phyloP scores from a whole-genome alignment of 2,888 invertebrate species.

The Nebria salina region DNA sequence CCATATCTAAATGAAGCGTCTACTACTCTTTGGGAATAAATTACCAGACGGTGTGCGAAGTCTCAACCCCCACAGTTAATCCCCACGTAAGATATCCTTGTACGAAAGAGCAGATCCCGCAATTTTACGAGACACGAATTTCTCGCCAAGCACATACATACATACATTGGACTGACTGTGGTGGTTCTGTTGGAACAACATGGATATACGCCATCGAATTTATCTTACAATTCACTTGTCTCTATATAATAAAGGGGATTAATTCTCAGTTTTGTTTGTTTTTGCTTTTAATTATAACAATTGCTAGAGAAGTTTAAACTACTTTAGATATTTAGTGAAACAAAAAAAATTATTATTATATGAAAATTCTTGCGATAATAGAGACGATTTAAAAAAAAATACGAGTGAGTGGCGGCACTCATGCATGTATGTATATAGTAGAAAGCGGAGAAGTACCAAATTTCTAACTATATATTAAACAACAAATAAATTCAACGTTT shows the following conservation, averaged over 20 bases:
- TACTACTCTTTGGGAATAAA: constrained; percentile 38
- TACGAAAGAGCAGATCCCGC: constrained; percentile 16
- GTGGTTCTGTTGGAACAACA: not conserved
- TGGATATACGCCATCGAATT: not conserved
- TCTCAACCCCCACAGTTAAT: constrained; percentile 3
- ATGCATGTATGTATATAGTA: too few relatives aligned
- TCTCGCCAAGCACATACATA: not conserved
- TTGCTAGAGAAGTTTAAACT: not conserved
- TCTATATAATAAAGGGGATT: not conserved
- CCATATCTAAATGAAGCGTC: constrained; percentile 34
- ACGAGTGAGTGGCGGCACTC: too few relatives aligned
- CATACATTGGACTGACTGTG: not conserved
- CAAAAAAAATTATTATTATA: too few relatives aligned
- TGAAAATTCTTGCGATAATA: too few relatives aligned
- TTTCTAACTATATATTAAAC: too few relatives aligned
- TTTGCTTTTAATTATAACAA: not conserved
- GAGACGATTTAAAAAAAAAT: too few relatives aligned
- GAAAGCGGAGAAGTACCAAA: too few relatives aligned
- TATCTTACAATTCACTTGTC: constrained; percentile 1
- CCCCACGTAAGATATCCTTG: constrained; percentile 13
- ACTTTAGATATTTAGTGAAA: not conserved
- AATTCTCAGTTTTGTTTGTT: not conserved
- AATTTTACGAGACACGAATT: constrained; percentile 16
- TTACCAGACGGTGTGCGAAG: constrained; percentile 20
- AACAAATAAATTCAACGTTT: too few relatives aligned